A percentile compares a stretch with the other conserved stretches of the same genome.
These are phyloP conservation scores for Frankliniella intonsa DNA, from an alignment of 2,888 invertebrate species.

Conservation along the genomic window DNA sequence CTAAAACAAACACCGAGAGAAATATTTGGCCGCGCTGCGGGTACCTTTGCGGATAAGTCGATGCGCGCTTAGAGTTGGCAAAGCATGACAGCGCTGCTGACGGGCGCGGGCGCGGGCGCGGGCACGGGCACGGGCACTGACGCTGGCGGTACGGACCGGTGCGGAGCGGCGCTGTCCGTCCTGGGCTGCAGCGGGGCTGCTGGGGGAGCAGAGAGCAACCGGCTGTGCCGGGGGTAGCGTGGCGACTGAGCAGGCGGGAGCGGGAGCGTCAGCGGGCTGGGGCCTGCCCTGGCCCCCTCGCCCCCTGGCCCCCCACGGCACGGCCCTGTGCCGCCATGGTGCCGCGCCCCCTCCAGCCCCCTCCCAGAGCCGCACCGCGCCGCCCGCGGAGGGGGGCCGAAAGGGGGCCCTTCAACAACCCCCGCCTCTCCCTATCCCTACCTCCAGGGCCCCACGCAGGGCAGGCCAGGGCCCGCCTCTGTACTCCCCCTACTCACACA, in stretches of 20 bases:
- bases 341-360: conserved; percentile 28
- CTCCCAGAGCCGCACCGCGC: conserved; percentile 29
- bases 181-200: neutral
- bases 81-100: neutral
- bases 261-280: conserved; percentile 19
- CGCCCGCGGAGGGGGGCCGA: conserved; percentile 31
- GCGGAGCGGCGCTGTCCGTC: no score
- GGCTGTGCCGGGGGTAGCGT: neutral
- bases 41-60: neutral
- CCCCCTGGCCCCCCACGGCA: conserved; percentile 28
- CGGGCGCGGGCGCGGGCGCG: neutral
- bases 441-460: neutral
- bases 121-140: neutral
- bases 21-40: neutral
- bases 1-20: neutral
- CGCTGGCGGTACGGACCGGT: no score
- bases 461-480: neutral
- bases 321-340: conserved; percentile 32
- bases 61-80: no score
- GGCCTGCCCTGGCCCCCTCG: conserved; percentile 35
- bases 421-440: no score
- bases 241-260: neutral
- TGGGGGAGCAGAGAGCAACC: neutral
- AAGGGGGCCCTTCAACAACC: conserved; percentile 27
- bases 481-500: no score